A percentile compares a stretch with the other conserved stretches of the same genome.
Evolutionary conservation across 2,888 invertebrate species (phyloP).

Genomic region (Leptarthrus brevirostris): DNA sequence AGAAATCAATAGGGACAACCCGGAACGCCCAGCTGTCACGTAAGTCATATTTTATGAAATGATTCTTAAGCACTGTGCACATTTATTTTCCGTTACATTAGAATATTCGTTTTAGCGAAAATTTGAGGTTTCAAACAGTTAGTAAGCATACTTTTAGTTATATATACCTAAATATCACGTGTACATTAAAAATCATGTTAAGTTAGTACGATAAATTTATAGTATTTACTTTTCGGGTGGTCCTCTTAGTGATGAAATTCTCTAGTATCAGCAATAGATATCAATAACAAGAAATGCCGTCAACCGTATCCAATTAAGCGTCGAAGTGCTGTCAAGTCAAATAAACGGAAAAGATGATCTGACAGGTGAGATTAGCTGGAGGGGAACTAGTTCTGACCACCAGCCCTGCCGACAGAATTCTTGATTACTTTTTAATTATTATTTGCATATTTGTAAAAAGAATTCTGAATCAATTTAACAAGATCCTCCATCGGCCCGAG

Average conservation of each 20-base stretch:
- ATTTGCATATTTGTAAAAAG: slow-evolving; percentile 29
- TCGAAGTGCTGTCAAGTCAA: background rate
- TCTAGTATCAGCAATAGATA: too few relatives aligned
- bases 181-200: too few relatives aligned
- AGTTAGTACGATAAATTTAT: too few relatives aligned
- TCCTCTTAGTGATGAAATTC: too few relatives aligned
- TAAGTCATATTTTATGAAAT: slow-evolving; percentile 35
- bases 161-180: too few relatives aligned
- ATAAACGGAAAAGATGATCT: slow-evolving; percentile 7
- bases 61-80: background rate
- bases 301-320: too few relatives aligned
- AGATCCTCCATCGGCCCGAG: slow-evolving; percentile 13
- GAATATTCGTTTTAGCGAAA: background rate
- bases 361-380: slow-evolving; percentile 30
- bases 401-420: slow-evolving; percentile 22
- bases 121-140: too few relatives aligned
- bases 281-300: background rate
- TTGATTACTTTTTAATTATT: slow-evolving; percentile 47
- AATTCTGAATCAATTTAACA: slow-evolving; percentile 30
- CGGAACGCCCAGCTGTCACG: slow-evolving; percentile 47
- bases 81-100: background rate
- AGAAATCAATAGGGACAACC: slow-evolving; percentile 41
- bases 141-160: too few relatives aligned
- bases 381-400: background rate
- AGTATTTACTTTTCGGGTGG: too few relatives aligned